Base-by-base conservation (phyloP, 2,888 invertebrate genomes). In the Brenthis ino region DNA sequence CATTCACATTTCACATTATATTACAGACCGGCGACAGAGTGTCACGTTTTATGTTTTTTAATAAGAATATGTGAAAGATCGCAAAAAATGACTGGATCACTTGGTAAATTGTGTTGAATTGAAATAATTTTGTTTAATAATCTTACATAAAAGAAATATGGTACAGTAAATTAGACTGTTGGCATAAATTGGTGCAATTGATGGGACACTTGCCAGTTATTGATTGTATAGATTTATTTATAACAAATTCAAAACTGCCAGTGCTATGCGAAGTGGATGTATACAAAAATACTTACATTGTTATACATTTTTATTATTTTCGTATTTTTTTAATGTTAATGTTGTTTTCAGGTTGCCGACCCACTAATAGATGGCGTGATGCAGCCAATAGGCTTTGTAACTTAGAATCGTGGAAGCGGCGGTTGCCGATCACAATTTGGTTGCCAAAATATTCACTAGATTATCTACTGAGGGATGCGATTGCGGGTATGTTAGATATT, bases 391-490 rank as follows among this genome's bases (percentile, higher is more conserved):
- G 81, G 72, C 85, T 93, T 3, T 94, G 94, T 79, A 87, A 89
- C 67, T 69, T 83, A 20, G 82, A 91, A 54, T 90, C 94, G 0
- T 84, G 94, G 77, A 86, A 89, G 67, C 87, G 89, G 70, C 85
- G 94, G 69, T 76, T 97, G 37, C 97, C 97, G 1, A 93, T 97
- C 73, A 82, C 95, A 6, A 88, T 89, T 80, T 98, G 97, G 97
- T 85, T 97, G 69, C 96, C 96, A 0, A 88, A 91, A 13, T 98
- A 97, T 89, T 94, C 93, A 73, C 80, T 93, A 55, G 91, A 93
- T 64, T 94, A 93, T 80, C 85, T 97, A 16, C 80, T 96, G 57
- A 95, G 96, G 70, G 98, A 98, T 83, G 83, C 95, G 68, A 95
- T 98, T 66, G 98, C 98, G 28, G 98, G 98, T 78, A 43, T 43